Percentiles rank a stretch among this genome's conserved stretches.
Conservation (phyloP, 2,888 invertebrate species). For the Bimastos eiseni region DNA sequence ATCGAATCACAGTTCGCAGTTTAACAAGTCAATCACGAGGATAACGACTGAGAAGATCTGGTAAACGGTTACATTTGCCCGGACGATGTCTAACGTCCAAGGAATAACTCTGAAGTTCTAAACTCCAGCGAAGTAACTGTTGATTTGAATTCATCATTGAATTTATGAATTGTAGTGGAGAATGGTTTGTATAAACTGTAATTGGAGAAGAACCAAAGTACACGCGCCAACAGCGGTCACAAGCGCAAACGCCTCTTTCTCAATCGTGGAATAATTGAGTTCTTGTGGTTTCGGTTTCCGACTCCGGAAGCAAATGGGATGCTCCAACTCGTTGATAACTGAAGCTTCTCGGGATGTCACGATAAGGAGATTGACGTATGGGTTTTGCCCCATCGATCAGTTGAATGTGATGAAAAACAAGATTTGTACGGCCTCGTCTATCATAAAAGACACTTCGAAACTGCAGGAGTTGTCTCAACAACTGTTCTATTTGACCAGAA, state of each 20-base stretch:
- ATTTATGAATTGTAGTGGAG: neutral
- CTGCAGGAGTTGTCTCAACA: neutral
- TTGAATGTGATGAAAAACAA: too few species aligned
- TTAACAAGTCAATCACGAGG: too few species aligned
- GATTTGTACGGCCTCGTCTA: neutral
- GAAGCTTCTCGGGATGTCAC: too few species aligned
- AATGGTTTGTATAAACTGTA: neutral
- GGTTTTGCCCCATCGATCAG: neutral
- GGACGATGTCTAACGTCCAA: neutral
- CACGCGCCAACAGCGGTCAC: neutral
- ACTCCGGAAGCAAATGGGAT: neutral
- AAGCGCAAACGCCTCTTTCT: too few species aligned
- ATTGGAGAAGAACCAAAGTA: neutral
- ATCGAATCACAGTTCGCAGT: too few species aligned
- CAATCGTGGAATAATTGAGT: too few species aligned
- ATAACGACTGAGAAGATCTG: too few species aligned
- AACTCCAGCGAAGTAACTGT: neutral
- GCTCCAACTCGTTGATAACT: neutral
- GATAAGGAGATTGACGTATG: neutral
- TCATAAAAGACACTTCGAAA: too few species aligned
- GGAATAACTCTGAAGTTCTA: neutral
- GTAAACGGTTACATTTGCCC: neutral
- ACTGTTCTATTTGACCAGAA: too few species aligned
- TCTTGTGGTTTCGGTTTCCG: neutral
- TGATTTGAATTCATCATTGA: too few species aligned